These are phyloP conservation scores for Amblyjoppa fuscipennis DNA, from an alignment of 2,888 invertebrate genomes.

Conservation along the genomic window DNA sequence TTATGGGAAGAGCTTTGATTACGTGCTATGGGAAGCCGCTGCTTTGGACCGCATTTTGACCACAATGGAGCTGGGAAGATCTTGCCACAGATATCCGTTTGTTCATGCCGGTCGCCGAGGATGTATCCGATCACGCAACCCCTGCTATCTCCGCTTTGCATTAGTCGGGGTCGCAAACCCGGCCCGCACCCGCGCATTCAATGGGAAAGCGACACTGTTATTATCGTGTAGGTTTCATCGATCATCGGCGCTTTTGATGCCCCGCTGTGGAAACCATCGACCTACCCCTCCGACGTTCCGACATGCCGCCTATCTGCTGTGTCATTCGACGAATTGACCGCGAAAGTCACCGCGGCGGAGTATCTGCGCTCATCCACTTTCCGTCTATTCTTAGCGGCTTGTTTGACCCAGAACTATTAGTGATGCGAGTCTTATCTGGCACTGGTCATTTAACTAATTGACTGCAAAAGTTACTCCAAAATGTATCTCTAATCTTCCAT, in stretches of 20 bases:
- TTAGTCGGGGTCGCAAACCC: slow-evolving; percentile 56
- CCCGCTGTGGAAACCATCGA: slow-evolving; percentile 57
- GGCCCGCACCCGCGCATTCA: slow-evolving; percentile 37
- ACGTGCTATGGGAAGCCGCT: slow-evolving; percentile 35
- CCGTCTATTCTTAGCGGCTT: not conserved
- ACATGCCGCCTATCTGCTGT: slow-evolving; percentile 39
- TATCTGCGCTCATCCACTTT: not conserved
- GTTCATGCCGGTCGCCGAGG: slow-evolving; percentile 51
- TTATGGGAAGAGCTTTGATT: slow-evolving; percentile 38
- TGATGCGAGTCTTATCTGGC: too few relatives aligned
- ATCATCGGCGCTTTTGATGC: slow-evolving; percentile 78
- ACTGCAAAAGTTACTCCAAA: too few relatives aligned
- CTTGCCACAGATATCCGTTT: slow-evolving; percentile 66
- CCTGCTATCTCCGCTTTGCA: slow-evolving; percentile 67
- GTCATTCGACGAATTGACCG: slow-evolving; percentile 51
- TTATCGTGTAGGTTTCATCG: slow-evolving; percentile 77
- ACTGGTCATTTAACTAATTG: too few relatives aligned
- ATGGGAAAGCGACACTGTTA: slow-evolving; percentile 71
- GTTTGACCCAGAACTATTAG: too few relatives aligned
- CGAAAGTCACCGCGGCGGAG: slow-evolving; percentile 10
- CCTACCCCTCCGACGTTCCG: slow-evolving; percentile 45
- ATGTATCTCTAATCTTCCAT: too few relatives aligned
- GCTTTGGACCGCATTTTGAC: slow-evolving; percentile 29
- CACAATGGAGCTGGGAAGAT: slow-evolving; percentile 58
- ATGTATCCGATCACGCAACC: slow-evolving; percentile 60